Conservation (phyloP, 2,888 invertebrate species). For the Erebia epiphron region DNA sequence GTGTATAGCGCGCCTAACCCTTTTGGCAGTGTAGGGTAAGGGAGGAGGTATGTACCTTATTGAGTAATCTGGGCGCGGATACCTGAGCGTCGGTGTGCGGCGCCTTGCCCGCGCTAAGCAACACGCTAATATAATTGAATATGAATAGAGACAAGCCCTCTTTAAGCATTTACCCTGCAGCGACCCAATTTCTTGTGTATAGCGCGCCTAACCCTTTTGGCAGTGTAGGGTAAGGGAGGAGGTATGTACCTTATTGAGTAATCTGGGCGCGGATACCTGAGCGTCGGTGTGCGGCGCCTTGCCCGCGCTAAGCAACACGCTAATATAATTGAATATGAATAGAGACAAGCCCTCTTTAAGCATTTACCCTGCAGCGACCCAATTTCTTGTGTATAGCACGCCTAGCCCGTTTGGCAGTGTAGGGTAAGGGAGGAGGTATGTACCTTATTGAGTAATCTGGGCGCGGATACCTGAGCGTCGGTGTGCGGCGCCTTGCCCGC, state of each 20-base stretch:
- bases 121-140: conserved; percentile 48
- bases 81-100: conserved; percentile 79
- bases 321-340: too few relatives aligned
- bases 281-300: conserved; percentile 75
- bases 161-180: too few relatives aligned
- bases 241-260: conserved; percentile 79
- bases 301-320: conserved; percentile 47
- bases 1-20: too few relatives aligned
- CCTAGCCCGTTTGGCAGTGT: too few relatives aligned
- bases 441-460: conserved; percentile 82
- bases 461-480: conserved; percentile 81
- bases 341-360: too few relatives aligned
- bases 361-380: too few relatives aligned
- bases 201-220: too few relatives aligned
- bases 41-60: conserved; percentile 65
- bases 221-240: background rate
- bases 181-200: conserved; percentile 31
- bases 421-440: conserved; percentile 43
- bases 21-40: too few relatives aligned
- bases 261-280: conserved; percentile 81
- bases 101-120: conserved; percentile 66
- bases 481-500: conserved; percentile 68
- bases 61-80: conserved; percentile 80
- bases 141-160: too few relatives aligned
- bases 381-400: too few relatives aligned